A percentile compares a stretch with the other conserved stretches of the same genome.
Conservation (phyloP, 2,797 vertebrate species). For the Poeciliopsis gracilis region DNA sequence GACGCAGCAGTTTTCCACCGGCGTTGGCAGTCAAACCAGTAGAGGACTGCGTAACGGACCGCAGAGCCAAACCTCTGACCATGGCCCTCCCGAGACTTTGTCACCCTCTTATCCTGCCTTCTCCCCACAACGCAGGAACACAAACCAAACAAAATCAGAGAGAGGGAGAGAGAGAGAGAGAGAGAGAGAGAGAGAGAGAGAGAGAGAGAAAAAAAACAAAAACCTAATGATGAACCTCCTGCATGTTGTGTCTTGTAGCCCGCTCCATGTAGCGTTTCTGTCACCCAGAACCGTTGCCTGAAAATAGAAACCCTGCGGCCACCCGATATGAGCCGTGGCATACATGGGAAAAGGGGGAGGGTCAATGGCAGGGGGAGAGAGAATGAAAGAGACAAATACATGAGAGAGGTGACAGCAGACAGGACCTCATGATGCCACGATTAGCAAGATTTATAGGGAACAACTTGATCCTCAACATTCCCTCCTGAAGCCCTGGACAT, state of each 20-base stretch:
- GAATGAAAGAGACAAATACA: conserved; percentile 36
- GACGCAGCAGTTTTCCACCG: conserved; percentile 49
- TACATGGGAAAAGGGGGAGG: conserved; percentile 87
- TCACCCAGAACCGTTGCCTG: conserved; percentile 87
- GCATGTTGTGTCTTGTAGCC: conserved; percentile 81
- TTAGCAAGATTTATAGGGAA: conserved; percentile 66
- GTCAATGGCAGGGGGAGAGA: conserved; percentile 44
- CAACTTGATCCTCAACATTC: conserved; percentile 27
- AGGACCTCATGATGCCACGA: conserved; percentile 72
- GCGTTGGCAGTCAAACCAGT: conserved; percentile 43
- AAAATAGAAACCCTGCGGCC: conserved; percentile 89
- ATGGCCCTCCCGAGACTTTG: conserved; percentile 48
- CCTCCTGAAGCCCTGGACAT: conserved; percentile 14
- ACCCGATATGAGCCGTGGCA: conserved; percentile 88
- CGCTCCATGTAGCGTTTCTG: conserved; percentile 87
- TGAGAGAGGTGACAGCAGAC: conserved; percentile 29
- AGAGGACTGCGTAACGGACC: conserved; percentile 37
- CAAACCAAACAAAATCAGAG: conserved; percentile 7
- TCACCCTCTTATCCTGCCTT: background rate
- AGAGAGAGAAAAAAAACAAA: conserved; percentile 12
- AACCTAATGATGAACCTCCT: conserved; percentile 78
- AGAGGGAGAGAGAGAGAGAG: background rate
- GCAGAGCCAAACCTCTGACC: conserved; percentile 10
- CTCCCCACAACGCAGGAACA: conserved; percentile 9
- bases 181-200: background rate